Base-by-base conservation (phyloP, 2,113 vertebrate species). In the Neotragus moschatus region DNA sequence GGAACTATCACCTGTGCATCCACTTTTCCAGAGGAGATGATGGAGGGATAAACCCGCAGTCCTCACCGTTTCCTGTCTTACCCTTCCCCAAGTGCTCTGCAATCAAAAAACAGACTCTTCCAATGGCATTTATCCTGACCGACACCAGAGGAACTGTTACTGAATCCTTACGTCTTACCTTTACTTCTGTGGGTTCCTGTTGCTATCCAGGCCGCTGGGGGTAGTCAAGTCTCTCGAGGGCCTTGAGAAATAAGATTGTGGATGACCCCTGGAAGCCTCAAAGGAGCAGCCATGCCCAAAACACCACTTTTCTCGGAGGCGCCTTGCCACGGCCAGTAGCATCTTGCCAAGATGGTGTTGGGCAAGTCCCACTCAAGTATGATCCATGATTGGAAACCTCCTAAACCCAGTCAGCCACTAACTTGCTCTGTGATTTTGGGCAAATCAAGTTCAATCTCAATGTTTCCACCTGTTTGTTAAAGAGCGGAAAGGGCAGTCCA, bases 391-490 rank as follows among this genome's bases (percentile, higher is more conserved):
- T 73, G 28, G 53, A 90, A 95, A 45, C 2, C 79, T 81, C 56
- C 33, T 84, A 39, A 43, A 77, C 19, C 58, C 73, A 87, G 51
- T 80, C 14, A 88, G 47, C 17, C 61, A 45, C 86, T 15, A 75
- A 53, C 30, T 82, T 94, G 70, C 75, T 51, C 63, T 97, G 53
- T 63, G 63, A 90, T 88, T 36, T 84, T 58, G 56, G 84, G 53
- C 43, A 97, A 88, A 63, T 88, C 70, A 84, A 92, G 53, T 17
- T 90, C 47, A 25, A 21, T 84, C 49, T 96, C 56, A 77, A 36
- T 79, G 80, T 92, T 95, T 95, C 63, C 77, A 66, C 56, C 28
- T 84, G 28, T 70, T 90, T 95, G 33, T 33, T 82, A 90, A 96
- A 77, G 28, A 91, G 15, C 55, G 56, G 77, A 80, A 43, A 75